These are phyloP conservation scores for Cantharis nigra DNA, from an alignment of 2,888 invertebrate species.

Conservation along the genomic window DNA sequence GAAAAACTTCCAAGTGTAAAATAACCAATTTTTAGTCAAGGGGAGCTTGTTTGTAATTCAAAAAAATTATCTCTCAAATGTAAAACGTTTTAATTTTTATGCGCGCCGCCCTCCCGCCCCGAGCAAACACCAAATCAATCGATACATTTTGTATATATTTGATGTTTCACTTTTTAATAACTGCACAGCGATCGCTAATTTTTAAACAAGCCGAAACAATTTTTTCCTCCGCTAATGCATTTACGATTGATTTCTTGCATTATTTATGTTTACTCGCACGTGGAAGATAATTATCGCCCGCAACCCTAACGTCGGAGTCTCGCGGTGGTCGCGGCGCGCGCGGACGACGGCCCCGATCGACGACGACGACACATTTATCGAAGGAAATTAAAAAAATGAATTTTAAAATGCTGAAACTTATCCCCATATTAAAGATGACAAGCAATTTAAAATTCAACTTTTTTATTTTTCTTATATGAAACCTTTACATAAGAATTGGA, in stretches of 20 bases:
- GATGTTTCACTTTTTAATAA: not conserved
- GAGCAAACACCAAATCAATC: not conserved
- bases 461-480: conserved; percentile 29
- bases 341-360: not conserved
- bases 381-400: not conserved
- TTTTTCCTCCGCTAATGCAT: not conserved
- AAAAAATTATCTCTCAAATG: not conserved
- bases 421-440: conserved; percentile 21
- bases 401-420: conserved; percentile 11
- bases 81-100: not conserved
- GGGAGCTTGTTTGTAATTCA: conserved; percentile 3
- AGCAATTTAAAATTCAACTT: conserved; percentile 37
- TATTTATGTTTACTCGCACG: not conserved
- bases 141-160: not conserved
- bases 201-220: not conserved
- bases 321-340: not conserved
- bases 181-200: not conserved
- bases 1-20: conserved; percentile 19
- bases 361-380: not conserved
- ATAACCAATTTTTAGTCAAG: not conserved
- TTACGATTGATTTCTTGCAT: not conserved
- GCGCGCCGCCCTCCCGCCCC: not conserved
- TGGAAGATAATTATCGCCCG: not conserved
- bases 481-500: conserved; percentile 29
- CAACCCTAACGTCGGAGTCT: too few relatives aligned